Base-by-base conservation (phyloP, 2,888 invertebrate genomes). In the Eumerus sabulonum region DNA sequence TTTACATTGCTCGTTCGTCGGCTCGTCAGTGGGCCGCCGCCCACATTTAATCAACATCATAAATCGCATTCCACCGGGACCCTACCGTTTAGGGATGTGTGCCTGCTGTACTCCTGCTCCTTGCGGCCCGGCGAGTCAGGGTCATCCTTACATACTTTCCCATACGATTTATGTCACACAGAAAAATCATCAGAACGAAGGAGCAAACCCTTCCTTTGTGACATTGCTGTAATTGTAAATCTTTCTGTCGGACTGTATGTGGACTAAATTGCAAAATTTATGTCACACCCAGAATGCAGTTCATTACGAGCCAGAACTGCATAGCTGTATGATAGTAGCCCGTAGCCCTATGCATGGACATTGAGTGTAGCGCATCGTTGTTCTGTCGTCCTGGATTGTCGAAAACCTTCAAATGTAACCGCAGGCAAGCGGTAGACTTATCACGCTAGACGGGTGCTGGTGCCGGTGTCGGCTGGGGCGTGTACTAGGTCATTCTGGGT, bases 41-140 rank as follows among this genome's bases (percentile, higher is more conserved):
- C 59, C 71, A 40, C 60, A 76, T 76, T 72, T 77, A 67, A 77
- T 77, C 72, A 77, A 77, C 45, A 67, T 51, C 66, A 77, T 77
- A 77, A 72, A 77, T 77, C 51, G 54, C 51, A 57, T 71, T 67
- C 16, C 71, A 66, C 42, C 44, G 62, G 48, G 57, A 36, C 1
- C 50, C 27, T 27, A 4, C 11, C 48, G 50, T 12, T 38, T 13
- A 35, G 4, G 13, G 35, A 11, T 9, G 63, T 36, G 12, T 3
- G 27, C 11, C 9, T 48, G 14, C 27, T 7, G 27, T 27, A 27
- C 27, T 27, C 7, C 7, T 7, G 7, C 27, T 27, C 27, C 27
- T 7, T 27, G 27, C 27, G 3, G 27, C 27, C 27, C 27, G 7
- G 27, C 42, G 35, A 27, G 16, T 12, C 44, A 27, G n/a, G 48